Percentiles rank a stretch among this genome's conserved stretches.
phyloP scores from a whole-genome alignment of 2,797 vertebrate genomes.

The Leuciscus waleckii region DNA sequence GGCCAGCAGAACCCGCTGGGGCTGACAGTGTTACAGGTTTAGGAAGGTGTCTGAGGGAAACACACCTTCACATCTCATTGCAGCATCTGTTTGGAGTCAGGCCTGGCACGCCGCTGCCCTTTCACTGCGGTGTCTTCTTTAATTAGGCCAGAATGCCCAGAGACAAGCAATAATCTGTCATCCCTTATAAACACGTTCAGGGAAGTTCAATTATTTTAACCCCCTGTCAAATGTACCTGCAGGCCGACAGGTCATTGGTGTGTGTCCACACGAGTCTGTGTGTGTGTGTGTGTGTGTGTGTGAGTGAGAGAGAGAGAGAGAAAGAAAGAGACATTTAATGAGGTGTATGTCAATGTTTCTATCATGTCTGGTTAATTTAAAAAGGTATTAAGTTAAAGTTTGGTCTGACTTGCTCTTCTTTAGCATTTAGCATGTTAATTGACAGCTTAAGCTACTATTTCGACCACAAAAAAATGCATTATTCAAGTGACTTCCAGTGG shows the following conservation, averaged over 20 bases:
- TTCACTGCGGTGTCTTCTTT: constrained; percentile 70
- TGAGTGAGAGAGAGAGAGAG: not conserved
- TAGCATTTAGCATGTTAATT: not conserved
- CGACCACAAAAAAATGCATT: not conserved
- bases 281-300: constrained; percentile 16
- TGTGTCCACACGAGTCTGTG: constrained; percentile 36
- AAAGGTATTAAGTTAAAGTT: not conserved
- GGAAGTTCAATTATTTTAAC: constrained; percentile 68
- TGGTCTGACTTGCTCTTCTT: not conserved
- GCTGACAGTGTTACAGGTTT: constrained; percentile 3
- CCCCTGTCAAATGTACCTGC: constrained; percentile 60
- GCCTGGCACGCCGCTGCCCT: constrained; percentile 62
- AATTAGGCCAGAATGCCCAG: constrained; percentile 72
- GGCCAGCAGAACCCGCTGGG: not conserved
- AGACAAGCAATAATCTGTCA: constrained; percentile 71
- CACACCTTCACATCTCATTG: constrained; percentile 70
- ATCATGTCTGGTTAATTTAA: not conserved
- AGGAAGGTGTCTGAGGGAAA: constrained; percentile 57
- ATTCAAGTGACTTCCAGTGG: not conserved
- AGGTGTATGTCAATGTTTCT: constrained; percentile 48
- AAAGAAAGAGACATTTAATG: not conserved
- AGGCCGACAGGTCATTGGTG: constrained; percentile 52
- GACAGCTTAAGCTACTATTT: not conserved
- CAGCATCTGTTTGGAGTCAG: constrained; percentile 71
- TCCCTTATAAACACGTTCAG: constrained; percentile 71